Conservation (phyloP, 1,140 invertebrate genomes). For the Pantala flavescens region DNA sequence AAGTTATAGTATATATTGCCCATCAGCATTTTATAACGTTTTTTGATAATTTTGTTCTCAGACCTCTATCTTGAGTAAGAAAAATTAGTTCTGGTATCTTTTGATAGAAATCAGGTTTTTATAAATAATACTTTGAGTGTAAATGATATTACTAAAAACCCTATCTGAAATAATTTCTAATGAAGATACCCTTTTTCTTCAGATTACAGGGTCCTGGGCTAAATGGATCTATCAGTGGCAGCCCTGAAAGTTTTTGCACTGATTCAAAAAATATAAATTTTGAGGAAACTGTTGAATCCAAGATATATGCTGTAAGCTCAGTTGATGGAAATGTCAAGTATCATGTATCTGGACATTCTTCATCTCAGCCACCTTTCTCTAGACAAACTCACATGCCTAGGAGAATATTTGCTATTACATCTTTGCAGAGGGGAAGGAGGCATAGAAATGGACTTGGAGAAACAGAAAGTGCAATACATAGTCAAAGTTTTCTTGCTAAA, state of each 20-base stretch:
- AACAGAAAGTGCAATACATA: background rate
- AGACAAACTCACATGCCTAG: background rate
- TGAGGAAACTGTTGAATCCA: conserved; percentile 32
- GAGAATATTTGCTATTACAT: conserved; percentile 39
- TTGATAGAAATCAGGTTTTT: too few relatives aligned
- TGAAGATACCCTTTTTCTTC: too few relatives aligned
- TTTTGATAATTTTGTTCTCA: too few relatives aligned
- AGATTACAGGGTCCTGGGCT: background rate
- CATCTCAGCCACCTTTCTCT: background rate
- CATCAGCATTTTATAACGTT: too few relatives aligned
- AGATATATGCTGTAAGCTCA: conserved; percentile 77
- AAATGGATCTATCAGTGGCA: background rate
- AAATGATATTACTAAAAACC: too few relatives aligned
- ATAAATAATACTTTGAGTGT: too few relatives aligned
- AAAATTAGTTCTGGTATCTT: too few relatives aligned
- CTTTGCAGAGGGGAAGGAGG: conserved; percentile 24
- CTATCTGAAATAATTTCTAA: too few relatives aligned
- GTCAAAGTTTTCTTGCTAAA: background rate
- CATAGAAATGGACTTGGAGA: background rate
- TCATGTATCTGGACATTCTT: conserved; percentile 47
- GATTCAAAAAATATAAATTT: background rate
- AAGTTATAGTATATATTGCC: too few relatives aligned
- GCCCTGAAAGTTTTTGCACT: background rate
- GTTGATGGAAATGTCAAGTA: conserved; percentile 79
- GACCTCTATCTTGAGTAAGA: too few relatives aligned